A percentile compares a stretch with the other conserved stretches of the same genome.
These are phyloP conservation scores for Cataglyphis albicans DNA, from an alignment of 2,888 invertebrate genomes.

Conservation along the genomic window DNA sequence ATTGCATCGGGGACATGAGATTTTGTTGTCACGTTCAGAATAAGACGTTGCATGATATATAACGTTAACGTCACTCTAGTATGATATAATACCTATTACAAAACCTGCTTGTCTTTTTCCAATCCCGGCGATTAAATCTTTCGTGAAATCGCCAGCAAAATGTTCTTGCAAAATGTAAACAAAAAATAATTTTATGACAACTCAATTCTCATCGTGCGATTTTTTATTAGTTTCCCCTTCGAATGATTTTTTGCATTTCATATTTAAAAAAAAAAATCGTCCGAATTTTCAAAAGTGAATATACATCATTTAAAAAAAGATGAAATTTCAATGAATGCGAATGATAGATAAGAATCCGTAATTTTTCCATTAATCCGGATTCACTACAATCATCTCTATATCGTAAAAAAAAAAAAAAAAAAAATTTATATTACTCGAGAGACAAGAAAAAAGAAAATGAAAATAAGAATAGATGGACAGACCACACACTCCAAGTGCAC, in stretches of 20 bases:
- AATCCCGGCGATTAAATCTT: constrained; percentile 6
- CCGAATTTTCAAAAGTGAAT: not conserved
- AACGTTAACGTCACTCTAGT: not conserved
- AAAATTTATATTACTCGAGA: not conserved
- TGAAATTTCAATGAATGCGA: not conserved
- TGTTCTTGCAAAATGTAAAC: constrained; percentile 7
- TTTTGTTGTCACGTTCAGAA: not conserved
- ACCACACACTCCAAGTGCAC: not conserved
- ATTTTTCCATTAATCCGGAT: not conserved
- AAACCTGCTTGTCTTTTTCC: not conserved
- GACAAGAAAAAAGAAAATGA: not conserved
- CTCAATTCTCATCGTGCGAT: not conserved
- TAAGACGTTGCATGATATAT: not conserved
- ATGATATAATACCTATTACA: not conserved
- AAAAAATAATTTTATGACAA: not conserved
- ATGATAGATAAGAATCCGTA: not conserved
- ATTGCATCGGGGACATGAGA: not conserved
- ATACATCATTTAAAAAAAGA: not conserved
- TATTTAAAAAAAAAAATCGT: not conserved
- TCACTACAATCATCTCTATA: not conserved
- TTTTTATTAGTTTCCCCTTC: not conserved
- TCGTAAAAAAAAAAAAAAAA: not conserved
- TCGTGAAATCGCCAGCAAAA: not conserved
- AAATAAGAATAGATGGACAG: not conserved
- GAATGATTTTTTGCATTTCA: not conserved